Conservation (phyloP, 2,113 vertebrate species). For the Cichladusa arquata region DNA sequence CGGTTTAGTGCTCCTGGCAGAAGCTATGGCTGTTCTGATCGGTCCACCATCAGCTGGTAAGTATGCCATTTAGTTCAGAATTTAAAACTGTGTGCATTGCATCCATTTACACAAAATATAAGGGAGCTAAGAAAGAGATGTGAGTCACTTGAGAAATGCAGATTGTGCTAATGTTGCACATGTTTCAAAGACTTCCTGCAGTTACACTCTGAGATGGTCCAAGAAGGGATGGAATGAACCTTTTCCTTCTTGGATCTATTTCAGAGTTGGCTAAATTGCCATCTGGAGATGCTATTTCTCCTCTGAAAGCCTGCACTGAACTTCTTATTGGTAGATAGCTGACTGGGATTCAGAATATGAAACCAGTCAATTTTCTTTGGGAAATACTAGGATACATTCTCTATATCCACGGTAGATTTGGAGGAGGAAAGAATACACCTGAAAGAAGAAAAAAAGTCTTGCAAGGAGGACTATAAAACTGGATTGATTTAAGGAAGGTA, state of each 20-base stretch:
- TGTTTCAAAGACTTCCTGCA: neutral
- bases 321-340: neutral
- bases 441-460: neutral
- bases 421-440: neutral
- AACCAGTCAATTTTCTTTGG: neutral
- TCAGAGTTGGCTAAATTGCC: neutral
- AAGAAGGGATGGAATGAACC: neutral
- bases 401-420: neutral
- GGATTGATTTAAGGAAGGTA: neutral
- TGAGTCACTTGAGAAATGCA: neutral
- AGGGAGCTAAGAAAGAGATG: neutral
- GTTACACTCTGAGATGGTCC: neutral
- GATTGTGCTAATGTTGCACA: neutral
- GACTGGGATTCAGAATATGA: neutral
- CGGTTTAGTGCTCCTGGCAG: conserved; percentile 89
- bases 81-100: neutral
- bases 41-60: conserved; percentile 92
- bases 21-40: conserved; percentile 90
- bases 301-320: neutral
- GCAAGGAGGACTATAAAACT: neutral
- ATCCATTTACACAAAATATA: neutral
- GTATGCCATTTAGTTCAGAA: neutral
- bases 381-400: neutral
- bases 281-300: neutral
- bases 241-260: neutral